Evolutionary conservation across 2,797 vertebrate species (phyloP).

Genomic region (Uromys caudimaculatus): DNA sequence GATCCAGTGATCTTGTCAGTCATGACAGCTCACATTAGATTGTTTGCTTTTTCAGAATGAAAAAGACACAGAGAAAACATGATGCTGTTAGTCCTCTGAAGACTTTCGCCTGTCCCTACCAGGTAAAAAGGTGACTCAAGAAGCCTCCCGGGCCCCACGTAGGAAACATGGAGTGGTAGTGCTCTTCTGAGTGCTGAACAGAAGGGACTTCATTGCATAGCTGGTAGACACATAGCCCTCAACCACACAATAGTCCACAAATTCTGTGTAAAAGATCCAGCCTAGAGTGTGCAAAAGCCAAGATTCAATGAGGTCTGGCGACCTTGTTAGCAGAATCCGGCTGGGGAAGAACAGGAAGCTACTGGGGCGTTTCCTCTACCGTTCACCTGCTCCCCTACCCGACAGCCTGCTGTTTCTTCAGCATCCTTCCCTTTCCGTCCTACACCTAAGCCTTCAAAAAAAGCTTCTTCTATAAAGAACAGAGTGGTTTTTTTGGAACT

Average conservation of each 20-base stretch:
- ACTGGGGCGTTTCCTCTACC: conserved; percentile 7
- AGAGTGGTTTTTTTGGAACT: conserved; percentile 13
- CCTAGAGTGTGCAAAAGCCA: background rate
- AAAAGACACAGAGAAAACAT: background rate
- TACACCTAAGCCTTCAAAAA: background rate
- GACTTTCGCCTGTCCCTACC: background rate
- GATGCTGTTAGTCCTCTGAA: background rate
- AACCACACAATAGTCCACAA: background rate
- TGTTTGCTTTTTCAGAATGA: background rate
- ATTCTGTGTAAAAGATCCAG: conserved; percentile 29
- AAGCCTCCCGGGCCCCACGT: background rate
- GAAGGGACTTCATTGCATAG: background rate
- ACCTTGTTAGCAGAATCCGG: conserved; percentile 17
- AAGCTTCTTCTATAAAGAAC: conserved; percentile 16
- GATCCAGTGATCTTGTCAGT: background rate
- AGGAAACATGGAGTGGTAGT: background rate
- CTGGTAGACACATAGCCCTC: background rate
- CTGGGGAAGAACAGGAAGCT: conserved; percentile 38
- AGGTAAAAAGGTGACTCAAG: background rate
- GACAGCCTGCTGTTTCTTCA: background rate
- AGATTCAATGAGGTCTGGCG: background rate
- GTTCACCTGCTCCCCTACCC: background rate
- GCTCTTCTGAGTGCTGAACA: background rate
- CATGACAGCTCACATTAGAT: accelerated
- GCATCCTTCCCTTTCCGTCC: background rate